Evolutionary conservation across 2,888 invertebrate species (phyloP), one percentile per base, ranked within the genome.

Genomic region (Gnatocerus cornutus): DNA sequence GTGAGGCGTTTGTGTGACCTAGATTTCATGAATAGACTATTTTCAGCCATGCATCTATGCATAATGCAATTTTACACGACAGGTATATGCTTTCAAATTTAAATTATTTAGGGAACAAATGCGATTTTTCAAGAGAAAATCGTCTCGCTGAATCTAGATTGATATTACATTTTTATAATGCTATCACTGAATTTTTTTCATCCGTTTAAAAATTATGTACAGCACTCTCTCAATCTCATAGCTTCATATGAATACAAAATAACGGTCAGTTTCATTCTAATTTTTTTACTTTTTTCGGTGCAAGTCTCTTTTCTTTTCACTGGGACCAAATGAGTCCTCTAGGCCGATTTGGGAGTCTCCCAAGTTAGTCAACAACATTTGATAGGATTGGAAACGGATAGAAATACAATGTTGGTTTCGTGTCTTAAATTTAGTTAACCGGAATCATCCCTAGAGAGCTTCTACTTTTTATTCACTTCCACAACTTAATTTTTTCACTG

Each of bases 391-490:
- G 59, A 59, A 59, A 59, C 59, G 59, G 46, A 45, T 45, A 58
- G 56, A 41, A 58, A 58, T 45, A 45, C 56, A 58, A 27, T 58
- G 53, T 55, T 39, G 53, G 53, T 55, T 55, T 55, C 39, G 53
- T 56, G 46, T 45, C 45, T 59, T 59, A 59, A 30, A 59, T 59
- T 59, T 59, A 59, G 45, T 59, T 59, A 59, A 59, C 59, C 59
- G 46, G 46, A 59, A 59, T 46, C 30, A 46, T 59, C 46, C 59
- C 59, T 27, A 8, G 59, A 33, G 59, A 37, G 29, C 43, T 45
- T 16, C 33, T 56, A 43, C 13, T 30, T 46, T 45, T 45, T 46
- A 59, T 59, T 30, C 45, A 45, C 8, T 46, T 16, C n/a, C 1
- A 13, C 3, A 37, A 53, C 1, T 29, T 30, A 33, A 30, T 46